phyloP scores from a whole-genome alignment of 2,797 vertebrate genomes.

The Pyrocephalus nanus region DNA sequence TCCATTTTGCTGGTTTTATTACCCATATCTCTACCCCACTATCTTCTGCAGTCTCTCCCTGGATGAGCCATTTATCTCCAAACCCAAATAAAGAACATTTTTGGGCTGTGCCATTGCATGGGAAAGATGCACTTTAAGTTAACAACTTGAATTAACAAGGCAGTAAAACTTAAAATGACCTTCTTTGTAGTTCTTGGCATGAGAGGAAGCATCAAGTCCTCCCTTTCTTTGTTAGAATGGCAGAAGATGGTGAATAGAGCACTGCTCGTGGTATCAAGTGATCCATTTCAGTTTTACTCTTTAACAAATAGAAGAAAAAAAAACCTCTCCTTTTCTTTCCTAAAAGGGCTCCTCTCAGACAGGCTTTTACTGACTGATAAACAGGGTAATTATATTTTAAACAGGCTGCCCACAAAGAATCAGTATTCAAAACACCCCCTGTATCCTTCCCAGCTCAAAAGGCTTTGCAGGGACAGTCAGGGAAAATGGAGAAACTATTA shows the following conservation, averaged over 20 bases:
- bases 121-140: background rate
- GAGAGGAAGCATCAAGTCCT: background rate
- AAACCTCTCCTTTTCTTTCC: background rate
- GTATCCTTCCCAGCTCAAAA: background rate
- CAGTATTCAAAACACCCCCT: background rate
- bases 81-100: slow-evolving; percentile 39
- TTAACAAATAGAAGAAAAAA: background rate
- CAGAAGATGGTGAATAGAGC: background rate
- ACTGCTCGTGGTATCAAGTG: background rate
- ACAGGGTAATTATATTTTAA: slow-evolving; percentile 21
- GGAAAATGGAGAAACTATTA: background rate
- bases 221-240: background rate
- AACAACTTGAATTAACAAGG: slow-evolving; percentile 27
- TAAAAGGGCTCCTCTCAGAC: background rate
- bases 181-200: background rate
- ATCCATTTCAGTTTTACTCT: background rate
- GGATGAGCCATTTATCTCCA: slow-evolving; percentile 1
- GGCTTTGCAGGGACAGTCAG: background rate
- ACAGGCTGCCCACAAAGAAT: slow-evolving; percentile 12
- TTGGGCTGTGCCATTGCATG: background rate
- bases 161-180: slow-evolving; percentile 42
- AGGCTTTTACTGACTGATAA: slow-evolving; percentile 1
- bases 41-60: background rate
- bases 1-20: background rate
- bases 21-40: background rate